Evolutionary conservation across 1,140 invertebrate species (phyloP).

Genomic region (Musca vetustissima): DNA sequence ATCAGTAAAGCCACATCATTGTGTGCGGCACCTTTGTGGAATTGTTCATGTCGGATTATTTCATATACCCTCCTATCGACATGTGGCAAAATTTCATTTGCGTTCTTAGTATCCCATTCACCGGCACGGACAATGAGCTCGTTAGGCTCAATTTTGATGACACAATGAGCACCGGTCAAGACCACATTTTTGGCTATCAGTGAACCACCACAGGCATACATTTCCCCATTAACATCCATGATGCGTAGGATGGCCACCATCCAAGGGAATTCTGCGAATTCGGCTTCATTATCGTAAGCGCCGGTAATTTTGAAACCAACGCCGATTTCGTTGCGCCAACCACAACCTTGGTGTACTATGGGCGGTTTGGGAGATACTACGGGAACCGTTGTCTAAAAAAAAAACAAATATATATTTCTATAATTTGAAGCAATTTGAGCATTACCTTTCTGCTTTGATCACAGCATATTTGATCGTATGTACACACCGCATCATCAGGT

Average conservation of each 20-base stretch:
- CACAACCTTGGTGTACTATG: not conserved
- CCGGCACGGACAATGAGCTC: slow-evolving; percentile 63
- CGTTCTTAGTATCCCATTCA: slow-evolving; percentile 70
- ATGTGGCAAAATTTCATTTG: slow-evolving; percentile 59
- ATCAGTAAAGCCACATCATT: slow-evolving; percentile 73
- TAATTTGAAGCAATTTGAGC: too few relatives aligned
- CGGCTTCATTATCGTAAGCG: slow-evolving; percentile 53
- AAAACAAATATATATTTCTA: not conserved
- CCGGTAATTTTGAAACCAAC: slow-evolving; percentile 7
- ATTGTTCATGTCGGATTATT: slow-evolving; percentile 59
- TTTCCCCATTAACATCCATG: slow-evolving; percentile 58
- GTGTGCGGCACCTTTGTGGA: slow-evolving; percentile 56
- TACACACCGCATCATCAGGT: slow-evolving; percentile 38
- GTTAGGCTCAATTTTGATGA: slow-evolving; percentile 43
- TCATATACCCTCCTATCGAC: slow-evolving; percentile 66
- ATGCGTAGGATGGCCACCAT: slow-evolving; percentile 75
- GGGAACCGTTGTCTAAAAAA: slow-evolving; percentile 19
- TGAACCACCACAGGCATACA: slow-evolving; percentile 62
- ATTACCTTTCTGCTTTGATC: slow-evolving; percentile 43
- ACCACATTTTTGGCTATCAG: slow-evolving; percentile 61
- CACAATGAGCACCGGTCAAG: slow-evolving; percentile 65
- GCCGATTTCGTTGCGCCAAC: slow-evolving; percentile 9
- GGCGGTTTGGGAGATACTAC: not conserved
- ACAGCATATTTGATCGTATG: slow-evolving; percentile 46
- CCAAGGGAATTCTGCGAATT: slow-evolving; percentile 72